Base-by-base conservation (phyloP, 1,140 invertebrate genomes). In the Leptonema lineaticorne region DNA sequence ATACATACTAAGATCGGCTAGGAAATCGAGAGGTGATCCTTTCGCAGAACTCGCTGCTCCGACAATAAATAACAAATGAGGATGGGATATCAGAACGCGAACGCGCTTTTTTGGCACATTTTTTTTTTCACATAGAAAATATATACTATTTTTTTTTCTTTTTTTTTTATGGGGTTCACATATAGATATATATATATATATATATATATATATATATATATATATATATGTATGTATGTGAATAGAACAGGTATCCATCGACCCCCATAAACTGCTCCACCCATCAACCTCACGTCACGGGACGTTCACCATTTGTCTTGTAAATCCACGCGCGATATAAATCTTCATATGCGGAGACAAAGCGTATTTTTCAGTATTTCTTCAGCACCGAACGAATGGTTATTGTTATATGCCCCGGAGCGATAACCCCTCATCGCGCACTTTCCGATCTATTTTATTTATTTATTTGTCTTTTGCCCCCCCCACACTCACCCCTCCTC, bases 351-450 rank as follows among this genome's bases (percentile, higher is more conserved):
- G 62, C 29, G 46, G 62, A 48, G 62, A 64, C 62, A 64, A 64
- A 64, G 45, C 62, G 18, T 64, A 64, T 64, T 50, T 64, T 64
- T 64, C 62, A 64, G 62, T 64, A 64, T 64, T 64, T n/a, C n/a
- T n/a, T 46, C 50, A 22, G 41, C 18, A 30, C 29, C 30, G 59
- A 62, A 62, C 29, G 30, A 64, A 64, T 50, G 62, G 62, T 64
- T 64, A 64, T 64, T 64, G 62, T 64, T 64, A 64, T n/a, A n/a
- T 50, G 45, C 62, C 20, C 11, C 14, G 26, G 26, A 58, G 24
- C 26, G n/a, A 18, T 48, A 48, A 48, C 46, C n/a, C n/a, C n/a
- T n/a, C n/a, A n/a, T n/a, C n/a, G n/a, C n/a, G n/a, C n/a, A n/a
- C n/a, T n/a, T n/a, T n/a, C n/a, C n/a, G n/a, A n/a, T n/a, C n/a